A percentile compares a stretch with the other conserved stretches of the same genome.
Evolutionary conservation across 2,113 vertebrate species (phyloP).

Genomic region (Pseudopipra pipra): DNA sequence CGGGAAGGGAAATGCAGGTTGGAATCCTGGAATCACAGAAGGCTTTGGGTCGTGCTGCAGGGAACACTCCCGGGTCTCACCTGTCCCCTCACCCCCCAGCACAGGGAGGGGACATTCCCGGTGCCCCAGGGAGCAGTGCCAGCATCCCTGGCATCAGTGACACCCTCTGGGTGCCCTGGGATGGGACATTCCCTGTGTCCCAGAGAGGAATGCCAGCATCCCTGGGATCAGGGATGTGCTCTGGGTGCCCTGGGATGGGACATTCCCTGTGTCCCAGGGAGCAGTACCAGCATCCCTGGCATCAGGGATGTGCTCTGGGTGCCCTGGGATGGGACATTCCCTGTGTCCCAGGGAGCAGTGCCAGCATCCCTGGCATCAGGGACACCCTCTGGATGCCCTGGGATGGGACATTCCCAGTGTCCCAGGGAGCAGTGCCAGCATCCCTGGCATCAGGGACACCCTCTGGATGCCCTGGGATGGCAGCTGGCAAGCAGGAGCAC

Average conservation of each 20-base stretch:
- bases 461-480: neutral
- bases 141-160: fast-evolving
- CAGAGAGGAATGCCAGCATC: fast-evolving
- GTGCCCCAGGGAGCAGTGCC: neutral
- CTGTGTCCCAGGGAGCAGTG: neutral
- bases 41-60: neutral
- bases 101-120: neutral
- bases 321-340: neutral
- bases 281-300: fast-evolving
- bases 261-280: neutral
- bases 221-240: neutral
- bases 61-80: fast-evolving
- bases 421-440: fast-evolving
- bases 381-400: no score
- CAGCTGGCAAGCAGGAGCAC: neutral
- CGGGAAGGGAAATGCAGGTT: neutral
- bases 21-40: neutral
- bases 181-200: neutral
- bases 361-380: neutral
- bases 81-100: neutral
- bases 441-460: neutral
- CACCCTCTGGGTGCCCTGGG: neutral
- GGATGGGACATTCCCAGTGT: neutral
- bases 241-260: no score
- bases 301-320: no score